Conservation (phyloP, 2,888 invertebrate species). For the Eristalis arbustorum region DNA sequence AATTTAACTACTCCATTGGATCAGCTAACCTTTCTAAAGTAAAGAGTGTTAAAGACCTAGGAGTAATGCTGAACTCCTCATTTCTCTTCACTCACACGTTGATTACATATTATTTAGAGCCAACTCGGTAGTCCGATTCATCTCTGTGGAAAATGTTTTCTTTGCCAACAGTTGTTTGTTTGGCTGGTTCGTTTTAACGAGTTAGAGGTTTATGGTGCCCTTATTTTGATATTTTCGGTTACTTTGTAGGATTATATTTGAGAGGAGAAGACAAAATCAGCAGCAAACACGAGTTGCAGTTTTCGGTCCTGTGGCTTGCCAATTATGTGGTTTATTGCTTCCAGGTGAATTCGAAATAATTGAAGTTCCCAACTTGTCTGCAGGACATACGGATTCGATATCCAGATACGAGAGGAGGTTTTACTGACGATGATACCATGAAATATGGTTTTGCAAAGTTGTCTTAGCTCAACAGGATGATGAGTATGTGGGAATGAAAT, state of each 20-base stretch:
- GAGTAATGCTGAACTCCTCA: no score
- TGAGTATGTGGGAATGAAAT: neutral
- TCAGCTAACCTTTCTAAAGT: no score
- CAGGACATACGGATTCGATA: neutral
- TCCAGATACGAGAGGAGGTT: neutral
- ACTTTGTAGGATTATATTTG: neutral
- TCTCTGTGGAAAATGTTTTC: neutral
- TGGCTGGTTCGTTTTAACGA: neutral
- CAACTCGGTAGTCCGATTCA: no score
- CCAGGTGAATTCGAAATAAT: neutral
- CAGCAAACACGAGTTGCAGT: neutral
- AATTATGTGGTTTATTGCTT: neutral
- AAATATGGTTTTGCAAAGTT: neutral
- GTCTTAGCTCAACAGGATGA: neutral
- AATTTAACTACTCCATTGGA: no score
- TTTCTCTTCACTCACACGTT: no score
- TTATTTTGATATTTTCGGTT: neutral
- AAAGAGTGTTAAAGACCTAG: no score
- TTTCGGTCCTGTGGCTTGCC: neutral
- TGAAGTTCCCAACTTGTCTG: neutral
- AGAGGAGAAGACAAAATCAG: neutral
- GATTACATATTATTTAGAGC: no score
- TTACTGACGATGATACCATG: neutral
- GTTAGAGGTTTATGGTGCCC: neutral
- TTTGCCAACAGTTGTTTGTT: neutral